Evolutionary conservation across 2,797 vertebrate genomes (phyloP), one percentile per base, ranked within the genome.

Genomic region (Anomalospiza imberbis): DNA sequence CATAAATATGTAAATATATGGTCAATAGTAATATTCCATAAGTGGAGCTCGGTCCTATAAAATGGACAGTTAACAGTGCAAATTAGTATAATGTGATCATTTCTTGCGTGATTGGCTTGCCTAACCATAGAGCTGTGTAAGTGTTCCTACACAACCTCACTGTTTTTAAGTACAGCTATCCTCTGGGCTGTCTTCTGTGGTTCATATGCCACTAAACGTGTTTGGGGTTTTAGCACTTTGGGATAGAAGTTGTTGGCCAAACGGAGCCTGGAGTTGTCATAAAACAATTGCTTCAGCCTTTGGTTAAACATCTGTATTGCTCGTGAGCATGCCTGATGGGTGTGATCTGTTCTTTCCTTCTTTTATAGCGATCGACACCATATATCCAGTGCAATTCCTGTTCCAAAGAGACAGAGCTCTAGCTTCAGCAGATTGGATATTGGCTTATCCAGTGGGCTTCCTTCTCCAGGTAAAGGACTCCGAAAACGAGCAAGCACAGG

Each of bases 331-430:
- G 67, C 55, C 78, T 79, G 85, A 72, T 74, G 66, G 63, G 55
- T 82, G 57, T 83, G 66, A 79, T 87, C 71, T 82, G 8, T 94
- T 45, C 0, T 92, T 95, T 81, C 72, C 89, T 81, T 71, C 93
- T 93, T 90, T 92, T 73, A 10, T 5, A 99, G 99, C 8, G 99
- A 99, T 95, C 98, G 98, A 60, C 98, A 98, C 95, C 98, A 99
- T 42, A 97, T 98, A 72, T 99, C 99, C 70, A 99, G 98, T 78
- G 98, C 99, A 50, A 99, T 99, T 95, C 98, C 99, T 0, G 99
- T 99, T 89, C 99, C 99, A 63, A 95, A 98, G 96, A 99, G 99
- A 97, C 98, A 98, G 87, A 98, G 98, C 71, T 97, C 98, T 6
- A 96, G 98, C n/a, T 98, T 98, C 8, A 95, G 97, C 31, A 96